Conservation (phyloP, 1,140 invertebrate genomes). For the Coptotermes formosanus region DNA sequence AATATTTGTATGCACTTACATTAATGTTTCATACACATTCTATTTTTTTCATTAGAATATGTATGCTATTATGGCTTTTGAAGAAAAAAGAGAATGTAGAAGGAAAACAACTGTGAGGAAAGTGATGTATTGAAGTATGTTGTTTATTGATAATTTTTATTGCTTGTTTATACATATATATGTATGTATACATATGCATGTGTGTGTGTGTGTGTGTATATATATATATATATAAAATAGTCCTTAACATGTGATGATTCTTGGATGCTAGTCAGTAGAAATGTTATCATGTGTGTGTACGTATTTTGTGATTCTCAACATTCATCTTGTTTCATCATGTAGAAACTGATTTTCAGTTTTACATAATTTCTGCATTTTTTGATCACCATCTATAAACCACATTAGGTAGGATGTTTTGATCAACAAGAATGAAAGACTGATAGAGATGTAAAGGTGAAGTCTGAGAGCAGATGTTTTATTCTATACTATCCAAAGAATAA, state of each 20-base stretch:
- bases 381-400: not conserved
- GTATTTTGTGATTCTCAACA: constrained; percentile 1
- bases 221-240: not conserved
- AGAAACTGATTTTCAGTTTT: not conserved
- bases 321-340: not conserved
- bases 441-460: not conserved
- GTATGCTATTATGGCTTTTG: not conserved
- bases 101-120: not conserved
- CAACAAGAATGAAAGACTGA: constrained; percentile 7
- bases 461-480: not conserved
- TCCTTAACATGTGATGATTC: not conserved
- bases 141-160: not conserved
- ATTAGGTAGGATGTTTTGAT: not conserved
- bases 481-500: not conserved
- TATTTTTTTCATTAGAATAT: not conserved
- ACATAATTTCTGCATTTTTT: not conserved
- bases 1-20: constrained; percentile 9
- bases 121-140: not conserved
- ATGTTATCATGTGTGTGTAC: not conserved
- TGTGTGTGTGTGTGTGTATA: too few relatives aligned
- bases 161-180: not conserved
- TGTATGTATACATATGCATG: not conserved
- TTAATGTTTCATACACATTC: constrained; percentile 6
- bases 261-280: constrained; percentile 15
- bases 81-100: not conserved